These are phyloP conservation scores for Meghimatium bilineatum DNA, from an alignment of 2,888 invertebrate genomes.

Conservation along the genomic window DNA sequence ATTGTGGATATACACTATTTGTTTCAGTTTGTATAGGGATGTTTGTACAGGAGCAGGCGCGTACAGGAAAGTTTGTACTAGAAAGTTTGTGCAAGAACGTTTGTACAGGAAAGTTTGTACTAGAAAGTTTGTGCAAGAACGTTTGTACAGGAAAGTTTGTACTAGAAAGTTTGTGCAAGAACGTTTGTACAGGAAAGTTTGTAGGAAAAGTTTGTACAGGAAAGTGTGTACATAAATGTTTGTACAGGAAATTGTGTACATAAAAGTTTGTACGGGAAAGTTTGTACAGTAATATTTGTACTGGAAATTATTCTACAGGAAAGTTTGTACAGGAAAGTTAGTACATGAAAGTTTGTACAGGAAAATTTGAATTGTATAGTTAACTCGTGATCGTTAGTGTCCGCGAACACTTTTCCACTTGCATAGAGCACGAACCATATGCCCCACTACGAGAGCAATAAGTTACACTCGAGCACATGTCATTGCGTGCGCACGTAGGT, in stretches of 20 bases:
- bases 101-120: neutral
- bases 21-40: neutral
- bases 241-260: neutral
- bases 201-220: neutral
- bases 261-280: neutral
- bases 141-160: neutral
- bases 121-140: neutral
- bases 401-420: too few species aligned
- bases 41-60: neutral
- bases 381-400: neutral
- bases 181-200: neutral
- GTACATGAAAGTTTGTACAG: neutral
- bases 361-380: neutral
- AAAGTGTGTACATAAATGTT: neutral
- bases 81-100: conserved; percentile 6
- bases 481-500: too few species aligned
- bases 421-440: too few species aligned
- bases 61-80: neutral
- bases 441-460: too few species aligned
- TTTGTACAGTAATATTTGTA: neutral
- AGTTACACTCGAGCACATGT: too few species aligned
- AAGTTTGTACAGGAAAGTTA: neutral
- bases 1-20: too few species aligned
- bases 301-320: neutral
- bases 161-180: neutral